phyloP scores from a whole-genome alignment of 2,113 vertebrate species.

The Chlorodrepanis virens region DNA sequence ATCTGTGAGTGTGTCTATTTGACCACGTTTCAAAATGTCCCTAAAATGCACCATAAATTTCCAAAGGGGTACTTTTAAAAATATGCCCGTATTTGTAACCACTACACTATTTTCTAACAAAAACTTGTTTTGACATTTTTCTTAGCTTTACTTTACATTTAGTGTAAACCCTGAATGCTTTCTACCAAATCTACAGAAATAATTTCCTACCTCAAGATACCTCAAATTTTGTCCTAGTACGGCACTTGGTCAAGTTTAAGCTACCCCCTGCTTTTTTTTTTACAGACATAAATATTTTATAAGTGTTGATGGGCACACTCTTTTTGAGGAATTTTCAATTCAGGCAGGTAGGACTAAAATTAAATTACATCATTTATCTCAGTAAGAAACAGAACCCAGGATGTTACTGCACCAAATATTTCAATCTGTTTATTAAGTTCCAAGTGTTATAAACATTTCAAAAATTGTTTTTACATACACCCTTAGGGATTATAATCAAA shows the following conservation, averaged over 20 bases:
- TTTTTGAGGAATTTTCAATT: not conserved
- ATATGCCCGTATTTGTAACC: not conserved
- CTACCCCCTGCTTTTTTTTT: not conserved
- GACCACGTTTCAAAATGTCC: not conserved
- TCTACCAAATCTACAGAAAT: not conserved
- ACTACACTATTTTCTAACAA: not conserved
- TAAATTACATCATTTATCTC: not conserved
- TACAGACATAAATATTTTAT: not conserved
- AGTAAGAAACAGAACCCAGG: not conserved
- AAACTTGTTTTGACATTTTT: not conserved
- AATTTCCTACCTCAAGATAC: not conserved
- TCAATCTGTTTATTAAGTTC: not conserved
- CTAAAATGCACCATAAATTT: not conserved
- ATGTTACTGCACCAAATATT: not conserved
- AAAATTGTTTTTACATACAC: not conserved
- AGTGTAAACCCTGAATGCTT: not conserved
- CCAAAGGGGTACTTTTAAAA: not conserved
- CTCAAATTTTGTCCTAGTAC: not conserved
- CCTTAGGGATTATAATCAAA: not conserved
- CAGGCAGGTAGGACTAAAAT: not conserved
- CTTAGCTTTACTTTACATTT: not conserved
- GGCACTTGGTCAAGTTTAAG: not conserved
- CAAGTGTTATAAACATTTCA: not conserved
- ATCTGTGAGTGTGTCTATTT: not conserved
- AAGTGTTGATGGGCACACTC: not conserved